phyloP scores from a whole-genome alignment of 2,888 invertebrate genomes.

The Cryptus armator region DNA sequence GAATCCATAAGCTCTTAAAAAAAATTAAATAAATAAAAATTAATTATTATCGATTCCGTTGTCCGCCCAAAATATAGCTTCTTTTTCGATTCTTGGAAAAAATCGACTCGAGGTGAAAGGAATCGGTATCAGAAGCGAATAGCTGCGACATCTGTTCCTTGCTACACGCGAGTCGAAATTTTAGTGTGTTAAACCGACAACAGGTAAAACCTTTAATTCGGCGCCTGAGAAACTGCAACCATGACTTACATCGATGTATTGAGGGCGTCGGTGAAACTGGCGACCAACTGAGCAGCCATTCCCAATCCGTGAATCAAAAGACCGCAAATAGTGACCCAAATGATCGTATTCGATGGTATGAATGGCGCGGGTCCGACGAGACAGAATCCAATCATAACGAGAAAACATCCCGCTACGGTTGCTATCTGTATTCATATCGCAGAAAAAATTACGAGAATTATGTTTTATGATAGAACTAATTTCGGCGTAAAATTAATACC shows the following conservation, averaged over 20 bases:
- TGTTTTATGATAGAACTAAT: background rate
- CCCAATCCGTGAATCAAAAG: constrained; percentile 93
- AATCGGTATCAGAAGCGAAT: constrained; percentile 1
- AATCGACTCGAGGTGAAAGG: background rate
- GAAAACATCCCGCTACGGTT: constrained; percentile 89
- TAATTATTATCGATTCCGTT: background rate
- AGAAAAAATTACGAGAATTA: constrained; percentile 16
- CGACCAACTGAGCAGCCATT: constrained; percentile 93
- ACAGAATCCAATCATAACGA: constrained; percentile 90
- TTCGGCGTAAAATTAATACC: background rate
- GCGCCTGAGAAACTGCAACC: constrained; percentile 43
- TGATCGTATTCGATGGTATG: constrained; percentile 87
- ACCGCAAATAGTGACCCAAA: constrained; percentile 90
- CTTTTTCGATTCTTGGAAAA: background rate
- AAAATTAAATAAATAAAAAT: background rate
- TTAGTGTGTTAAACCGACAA: too few relatives aligned
- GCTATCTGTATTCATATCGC: constrained; percentile 84
- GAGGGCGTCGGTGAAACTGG: constrained; percentile 94
- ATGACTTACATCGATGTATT: constrained; percentile 91
- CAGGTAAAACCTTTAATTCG: constrained; percentile 1
- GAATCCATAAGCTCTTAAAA: constrained; percentile 89
- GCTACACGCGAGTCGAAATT: too few relatives aligned
- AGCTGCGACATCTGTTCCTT: constrained; percentile 18
- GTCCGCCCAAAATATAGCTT: background rate
- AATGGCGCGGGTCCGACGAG: constrained; percentile 94